These are phyloP conservation scores for Oxytorus armatus DNA, from an alignment of 2,888 invertebrate species.

Conservation along the genomic window DNA sequence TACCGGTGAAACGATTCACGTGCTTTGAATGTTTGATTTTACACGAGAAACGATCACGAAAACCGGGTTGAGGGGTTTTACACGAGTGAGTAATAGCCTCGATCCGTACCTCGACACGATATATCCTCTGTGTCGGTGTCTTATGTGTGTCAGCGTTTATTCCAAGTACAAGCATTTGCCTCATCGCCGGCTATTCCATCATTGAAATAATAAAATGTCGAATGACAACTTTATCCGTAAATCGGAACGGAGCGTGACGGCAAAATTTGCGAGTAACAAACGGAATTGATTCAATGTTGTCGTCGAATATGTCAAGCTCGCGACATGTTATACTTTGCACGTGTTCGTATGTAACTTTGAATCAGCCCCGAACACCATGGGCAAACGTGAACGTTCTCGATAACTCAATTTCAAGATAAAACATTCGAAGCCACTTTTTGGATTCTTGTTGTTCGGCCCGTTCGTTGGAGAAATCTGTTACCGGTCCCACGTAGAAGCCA, in stretches of 20 bases:
- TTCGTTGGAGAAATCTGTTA: conserved; percentile 39
- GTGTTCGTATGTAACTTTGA: conserved; percentile 75
- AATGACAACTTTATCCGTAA: conserved; percentile 6
- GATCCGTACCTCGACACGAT: conserved; percentile 17
- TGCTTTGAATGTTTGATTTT: conserved; percentile 73
- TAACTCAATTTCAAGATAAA: conserved; percentile 77
- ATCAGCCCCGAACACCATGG: conserved; percentile 78
- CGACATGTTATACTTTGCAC: conserved; percentile 15
- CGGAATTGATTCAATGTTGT: neutral
- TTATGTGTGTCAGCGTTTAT: too few species aligned
- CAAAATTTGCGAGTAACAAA: conserved; percentile 2
- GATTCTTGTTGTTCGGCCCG: conserved; percentile 46
- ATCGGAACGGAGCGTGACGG: conserved; percentile 2
- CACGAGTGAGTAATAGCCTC: conserved; percentile 44
- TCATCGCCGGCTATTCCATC: neutral
- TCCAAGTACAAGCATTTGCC: neutral
- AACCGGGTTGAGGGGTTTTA: conserved; percentile 30
- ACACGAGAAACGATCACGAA: conserved; percentile 40
- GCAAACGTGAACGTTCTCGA: conserved; percentile 72
- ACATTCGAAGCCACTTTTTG: conserved; percentile 68
- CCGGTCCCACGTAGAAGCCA: conserved; percentile 7
- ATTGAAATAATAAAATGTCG: conserved; percentile 23
- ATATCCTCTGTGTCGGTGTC: too few species aligned
- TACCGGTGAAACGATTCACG: conserved; percentile 74
- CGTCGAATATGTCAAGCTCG: conserved; percentile 6